A percentile compares a stretch with the other conserved stretches of the same genome.
Conservation (phyloP, 2,113 vertebrate genomes). For the Chionodraco myersi region DNA sequence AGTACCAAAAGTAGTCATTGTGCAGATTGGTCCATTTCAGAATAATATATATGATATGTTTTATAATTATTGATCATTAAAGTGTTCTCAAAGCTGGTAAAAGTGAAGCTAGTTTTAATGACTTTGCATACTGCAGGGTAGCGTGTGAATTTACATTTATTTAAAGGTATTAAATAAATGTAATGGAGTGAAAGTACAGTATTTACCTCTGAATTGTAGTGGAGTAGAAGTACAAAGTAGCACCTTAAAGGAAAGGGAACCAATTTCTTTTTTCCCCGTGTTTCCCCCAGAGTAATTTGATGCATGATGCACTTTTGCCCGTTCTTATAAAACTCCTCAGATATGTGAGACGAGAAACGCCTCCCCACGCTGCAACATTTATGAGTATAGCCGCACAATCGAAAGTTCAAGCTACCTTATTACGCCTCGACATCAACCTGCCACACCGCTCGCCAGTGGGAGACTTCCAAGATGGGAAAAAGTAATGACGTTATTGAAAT, state of each 20-base stretch:
- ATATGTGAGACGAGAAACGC: slow-evolving; percentile 9
- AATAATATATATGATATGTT: too few relatives aligned
- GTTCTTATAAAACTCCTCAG: slow-evolving; percentile 8
- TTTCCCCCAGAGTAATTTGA: slow-evolving; percentile 43
- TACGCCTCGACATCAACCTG: slow-evolving; percentile 12
- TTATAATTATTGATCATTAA: too few relatives aligned
- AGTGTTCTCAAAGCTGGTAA: too few relatives aligned
- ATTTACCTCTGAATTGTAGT: too few relatives aligned
- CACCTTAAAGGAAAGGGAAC: not conserved
- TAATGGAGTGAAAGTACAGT: too few relatives aligned
- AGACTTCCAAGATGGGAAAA: slow-evolving; percentile 19
- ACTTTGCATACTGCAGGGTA: too few relatives aligned
- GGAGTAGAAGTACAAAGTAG: too few relatives aligned
- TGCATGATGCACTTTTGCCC: slow-evolving; percentile 36
- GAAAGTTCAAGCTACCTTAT: slow-evolving; percentile 15
- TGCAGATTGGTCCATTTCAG: too few relatives aligned
- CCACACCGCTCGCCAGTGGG: not conserved
- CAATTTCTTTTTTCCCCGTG: slow-evolving; percentile 26
- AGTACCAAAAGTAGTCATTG: too few relatives aligned
- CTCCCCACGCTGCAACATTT: slow-evolving; percentile 26
- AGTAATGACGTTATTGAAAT: slow-evolving; percentile 36
- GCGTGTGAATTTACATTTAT: too few relatives aligned
- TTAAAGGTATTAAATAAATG: too few relatives aligned
- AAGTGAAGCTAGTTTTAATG: too few relatives aligned
- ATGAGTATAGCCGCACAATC: slow-evolving; percentile 19